Percentiles rank a stretch among this genome's conserved stretches.
Evolutionary conservation across 2,113 vertebrate genomes (phyloP).

Genomic region (Colaptes auratus): DNA sequence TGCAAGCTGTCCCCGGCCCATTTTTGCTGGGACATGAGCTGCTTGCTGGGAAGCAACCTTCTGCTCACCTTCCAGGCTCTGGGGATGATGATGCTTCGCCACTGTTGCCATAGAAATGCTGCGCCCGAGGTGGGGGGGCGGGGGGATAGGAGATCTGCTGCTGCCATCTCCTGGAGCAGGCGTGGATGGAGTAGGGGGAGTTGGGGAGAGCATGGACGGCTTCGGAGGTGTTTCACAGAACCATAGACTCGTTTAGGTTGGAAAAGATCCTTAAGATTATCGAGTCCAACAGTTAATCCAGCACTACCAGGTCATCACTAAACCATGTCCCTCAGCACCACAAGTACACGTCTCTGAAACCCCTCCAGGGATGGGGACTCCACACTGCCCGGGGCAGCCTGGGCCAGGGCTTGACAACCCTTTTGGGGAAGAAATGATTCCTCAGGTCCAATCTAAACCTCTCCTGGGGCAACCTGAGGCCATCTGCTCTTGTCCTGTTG

Average conservation of each 20-base stretch:
- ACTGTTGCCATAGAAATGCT: background rate
- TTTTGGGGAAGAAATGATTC: background rate
- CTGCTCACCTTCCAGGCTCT: background rate
- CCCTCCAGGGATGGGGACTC: background rate
- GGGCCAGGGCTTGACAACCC: background rate
- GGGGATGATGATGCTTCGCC: background rate
- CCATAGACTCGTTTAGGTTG: background rate
- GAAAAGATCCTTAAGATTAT: background rate
- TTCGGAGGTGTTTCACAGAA: background rate
- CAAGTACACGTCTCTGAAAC: background rate
- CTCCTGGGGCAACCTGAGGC: background rate
- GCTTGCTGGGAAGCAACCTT: background rate
- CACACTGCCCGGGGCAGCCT: background rate
- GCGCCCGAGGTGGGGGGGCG: background rate
- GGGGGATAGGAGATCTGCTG: background rate
- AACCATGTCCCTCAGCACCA: background rate
- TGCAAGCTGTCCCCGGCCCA: background rate
- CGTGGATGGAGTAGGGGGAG: background rate
- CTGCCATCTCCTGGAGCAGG: slow-evolving; percentile 66
- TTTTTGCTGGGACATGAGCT: background rate
- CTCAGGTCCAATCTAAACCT: background rate
- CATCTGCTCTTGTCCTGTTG: background rate
- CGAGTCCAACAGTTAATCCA: background rate
- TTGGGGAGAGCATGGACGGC: background rate
- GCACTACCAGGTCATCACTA: background rate